Base-by-base conservation (phyloP, 2,888 invertebrate species). In the Drosophila incognita region DNA sequence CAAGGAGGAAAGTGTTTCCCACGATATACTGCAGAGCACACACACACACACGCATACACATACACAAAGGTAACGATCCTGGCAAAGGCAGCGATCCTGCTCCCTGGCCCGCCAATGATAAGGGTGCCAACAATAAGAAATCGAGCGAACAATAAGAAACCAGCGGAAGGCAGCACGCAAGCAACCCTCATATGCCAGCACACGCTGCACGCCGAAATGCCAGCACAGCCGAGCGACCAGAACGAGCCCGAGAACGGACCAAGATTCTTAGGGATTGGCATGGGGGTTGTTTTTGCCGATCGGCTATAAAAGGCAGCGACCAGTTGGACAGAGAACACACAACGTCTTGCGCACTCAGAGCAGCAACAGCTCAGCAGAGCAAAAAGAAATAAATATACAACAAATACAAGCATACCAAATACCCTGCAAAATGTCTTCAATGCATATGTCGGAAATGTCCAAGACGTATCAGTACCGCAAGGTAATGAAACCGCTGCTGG, bases 401-500 rank as follows among this genome's bases (percentile, higher is more conserved):
- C 0, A 27, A 7, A 11, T 0, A 56, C n/a, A 29, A 29, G 10
- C 51, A 52, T 24, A 64, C 33, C 13, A 57, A 49, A 67, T 33
- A 59, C 54, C 13, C n/a, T 10, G 49, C 53, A 82, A 80, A 73
- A 92, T 92, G 92, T 90, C 92, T 40, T 78, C 84, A 54, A 71
- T 89, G 65, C 92, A 92, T 90, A 72, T 92, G 64, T 91, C 92
- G 69, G 93, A 93, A 87, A 93, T 98, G 94, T 97, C 97, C 90
- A 96, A 98, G 93, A 98, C 98, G 92, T 97, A 97, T 93, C 97
- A 98, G 93, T 98, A 98, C 94, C 95, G 98, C 94, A 98, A 97
- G 95, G 97, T 98, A 91, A 97, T 97, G 97, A 97, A 98, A 93
- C 98, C 97, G 91, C 96, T 98, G 97, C 94, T 98, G 88, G 98